These are phyloP conservation scores for Gadus macrocephalus DNA, from an alignment of 2,113 vertebrate species.

Conservation along the genomic window DNA sequence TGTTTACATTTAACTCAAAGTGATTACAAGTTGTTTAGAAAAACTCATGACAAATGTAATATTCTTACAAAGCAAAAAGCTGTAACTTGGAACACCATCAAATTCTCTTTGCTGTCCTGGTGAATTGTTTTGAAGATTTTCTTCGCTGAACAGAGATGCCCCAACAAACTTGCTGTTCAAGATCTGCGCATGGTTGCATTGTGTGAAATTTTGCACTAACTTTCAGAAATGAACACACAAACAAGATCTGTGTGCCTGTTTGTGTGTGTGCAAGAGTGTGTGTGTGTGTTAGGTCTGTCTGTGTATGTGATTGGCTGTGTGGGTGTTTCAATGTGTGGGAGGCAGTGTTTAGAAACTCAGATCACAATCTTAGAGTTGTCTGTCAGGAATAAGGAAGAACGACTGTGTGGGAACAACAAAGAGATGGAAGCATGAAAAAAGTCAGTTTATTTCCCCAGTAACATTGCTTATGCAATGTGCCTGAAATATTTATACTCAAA, in stretches of 20 bases:
- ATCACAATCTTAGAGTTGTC: conserved; percentile 17
- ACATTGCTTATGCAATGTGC: background rate
- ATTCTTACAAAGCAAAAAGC: no score
- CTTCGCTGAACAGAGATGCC: no score
- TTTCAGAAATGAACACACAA: no score
- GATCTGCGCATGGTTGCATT: no score
- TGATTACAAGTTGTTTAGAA: no score
- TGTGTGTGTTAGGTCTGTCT: background rate
- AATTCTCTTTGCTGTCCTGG: no score
- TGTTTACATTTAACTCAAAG: no score
- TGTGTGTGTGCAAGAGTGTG: background rate
- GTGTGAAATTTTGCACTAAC: no score
- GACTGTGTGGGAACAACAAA: conserved; percentile 1
- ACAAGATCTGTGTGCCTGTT: background rate
- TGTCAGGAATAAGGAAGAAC: background rate
- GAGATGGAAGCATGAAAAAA: background rate
- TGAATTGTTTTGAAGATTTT: no score
- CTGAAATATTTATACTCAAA: background rate
- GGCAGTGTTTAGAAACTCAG: conserved; percentile 23
- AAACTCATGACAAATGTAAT: no score
- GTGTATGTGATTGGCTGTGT: background rate
- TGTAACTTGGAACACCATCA: no score
- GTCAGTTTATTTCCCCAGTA: background rate
- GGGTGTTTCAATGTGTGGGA: background rate
- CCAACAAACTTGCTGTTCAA: no score